Evolutionary conservation across 2,888 invertebrate species (phyloP).

Genomic region (Eristalis pertinax): DNA sequence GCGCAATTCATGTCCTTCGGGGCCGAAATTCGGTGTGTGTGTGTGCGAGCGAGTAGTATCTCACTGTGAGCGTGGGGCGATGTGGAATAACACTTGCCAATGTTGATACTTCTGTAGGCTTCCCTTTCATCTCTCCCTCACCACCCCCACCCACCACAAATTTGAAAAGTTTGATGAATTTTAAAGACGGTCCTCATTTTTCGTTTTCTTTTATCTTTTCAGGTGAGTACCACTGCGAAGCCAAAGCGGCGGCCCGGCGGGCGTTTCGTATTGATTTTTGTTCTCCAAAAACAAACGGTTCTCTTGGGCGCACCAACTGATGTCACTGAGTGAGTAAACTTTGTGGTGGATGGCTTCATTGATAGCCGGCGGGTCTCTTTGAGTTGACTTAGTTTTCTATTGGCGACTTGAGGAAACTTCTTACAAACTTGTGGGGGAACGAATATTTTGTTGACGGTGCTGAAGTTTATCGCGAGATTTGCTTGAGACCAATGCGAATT

Average conservation of each 20-base stretch:
- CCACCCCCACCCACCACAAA: not conserved
- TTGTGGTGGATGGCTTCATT: not conserved
- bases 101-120: not conserved
- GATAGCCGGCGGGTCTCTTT: not conserved
- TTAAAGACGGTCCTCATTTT: not conserved
- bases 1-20: conserved; percentile 20
- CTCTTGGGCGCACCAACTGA: not conserved
- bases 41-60: not conserved
- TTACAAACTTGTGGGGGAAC: not conserved
- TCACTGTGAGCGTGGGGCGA: not conserved
- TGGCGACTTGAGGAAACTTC: not conserved
- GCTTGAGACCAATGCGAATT: too few relatives aligned
- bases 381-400: not conserved
- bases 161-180: conserved; percentile 1
- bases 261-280: not conserved
- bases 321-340: not conserved
- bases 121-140: not conserved
- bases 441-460: not conserved
- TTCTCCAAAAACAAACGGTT: not conserved
- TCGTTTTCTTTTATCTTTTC: conserved; percentile 18
- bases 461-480: too few relatives aligned
- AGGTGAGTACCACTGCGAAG: conserved; percentile 40
- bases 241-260: not conserved
- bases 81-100: conserved; percentile 29
- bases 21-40: not conserved